These are phyloP conservation scores for Drosophila triauraria DNA, from an alignment of 1,140 invertebrate genomes.

Conservation along the genomic window DNA sequence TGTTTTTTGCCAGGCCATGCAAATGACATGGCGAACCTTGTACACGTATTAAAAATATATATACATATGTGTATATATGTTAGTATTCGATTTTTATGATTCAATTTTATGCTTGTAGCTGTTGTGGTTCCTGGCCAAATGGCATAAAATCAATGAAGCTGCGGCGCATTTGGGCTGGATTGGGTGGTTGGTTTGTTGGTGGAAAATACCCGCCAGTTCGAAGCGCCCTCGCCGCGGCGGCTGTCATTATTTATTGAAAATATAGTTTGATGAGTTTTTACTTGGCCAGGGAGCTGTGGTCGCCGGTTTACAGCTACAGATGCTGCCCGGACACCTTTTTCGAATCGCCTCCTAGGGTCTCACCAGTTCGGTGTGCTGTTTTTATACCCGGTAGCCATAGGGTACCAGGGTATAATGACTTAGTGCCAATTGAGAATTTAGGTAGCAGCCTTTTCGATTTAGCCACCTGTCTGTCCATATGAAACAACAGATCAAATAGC, in stretches of 20 bases:
- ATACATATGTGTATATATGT: constrained; percentile 16
- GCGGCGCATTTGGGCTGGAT: constrained; percentile 18
- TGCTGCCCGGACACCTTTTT: constrained; percentile 19
- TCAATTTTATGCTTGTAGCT: constrained; percentile 65
- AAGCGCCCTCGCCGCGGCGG: constrained; percentile 5
- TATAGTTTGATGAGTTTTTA: constrained; percentile 83
- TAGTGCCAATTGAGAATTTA: too few species aligned
- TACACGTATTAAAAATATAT: constrained; percentile 28
- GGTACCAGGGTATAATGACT: too few species aligned
- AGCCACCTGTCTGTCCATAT: too few species aligned
- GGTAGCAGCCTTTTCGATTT: too few species aligned
- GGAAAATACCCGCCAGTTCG: constrained; percentile 54
- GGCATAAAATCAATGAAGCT: constrained; percentile 80
- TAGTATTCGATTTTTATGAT: constrained; percentile 65
- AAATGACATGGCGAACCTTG: constrained; percentile 60
- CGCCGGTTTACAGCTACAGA: constrained; percentile 19
- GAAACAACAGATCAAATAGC: too few species aligned
- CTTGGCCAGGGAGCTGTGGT: constrained; percentile 40
- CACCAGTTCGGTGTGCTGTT: constrained; percentile 45
- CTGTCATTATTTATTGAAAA: constrained; percentile 83
- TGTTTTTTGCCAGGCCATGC: constrained; percentile 42
- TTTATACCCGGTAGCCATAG: constrained; percentile 12
- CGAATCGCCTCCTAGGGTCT: constrained; percentile 8
- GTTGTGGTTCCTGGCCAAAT: constrained; percentile 48
- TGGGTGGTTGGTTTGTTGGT: constrained; percentile 4